Evolutionary conservation across 2,113 vertebrate genomes (phyloP).

Genomic region (Lagopus muta): DNA sequence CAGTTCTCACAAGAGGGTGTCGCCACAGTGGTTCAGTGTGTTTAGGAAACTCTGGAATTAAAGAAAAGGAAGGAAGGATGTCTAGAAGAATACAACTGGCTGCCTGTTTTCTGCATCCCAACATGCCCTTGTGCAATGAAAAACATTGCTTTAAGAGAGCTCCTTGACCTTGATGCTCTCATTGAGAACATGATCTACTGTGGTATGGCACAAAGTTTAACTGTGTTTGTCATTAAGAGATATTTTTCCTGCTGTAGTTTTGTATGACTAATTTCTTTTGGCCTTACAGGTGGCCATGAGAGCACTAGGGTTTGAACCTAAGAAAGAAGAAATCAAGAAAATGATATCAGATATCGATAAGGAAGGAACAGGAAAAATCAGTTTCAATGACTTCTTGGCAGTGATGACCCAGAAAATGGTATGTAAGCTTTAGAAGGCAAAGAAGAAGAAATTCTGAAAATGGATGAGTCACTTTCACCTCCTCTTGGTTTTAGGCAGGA

Average conservation of each 20-base stretch:
- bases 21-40: fast-evolving
- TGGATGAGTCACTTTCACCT: background rate
- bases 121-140: too few relatives aligned
- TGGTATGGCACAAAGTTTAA: background rate
- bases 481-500: background rate
- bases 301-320: conserved; percentile 94
- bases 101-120: background rate
- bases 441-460: background rate
- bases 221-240: too few relatives aligned
- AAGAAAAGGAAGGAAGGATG: background rate
- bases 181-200: background rate
- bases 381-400: conserved; percentile 86
- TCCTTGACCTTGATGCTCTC: background rate
- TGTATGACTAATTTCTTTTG: background rate
- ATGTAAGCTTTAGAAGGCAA: background rate
- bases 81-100: background rate
- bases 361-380: conserved; percentile 90
- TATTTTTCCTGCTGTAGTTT: background rate
- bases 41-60: background rate
- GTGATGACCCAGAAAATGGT: conserved; percentile 97
- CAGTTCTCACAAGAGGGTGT: background rate
- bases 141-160: background rate
- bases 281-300: conserved; percentile 89
- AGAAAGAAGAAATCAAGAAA: conserved; percentile 94
- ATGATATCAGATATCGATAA: conserved; percentile 91